phyloP scores from a whole-genome alignment of 1,140 invertebrate genomes.

The Drosophila santomea region DNA sequence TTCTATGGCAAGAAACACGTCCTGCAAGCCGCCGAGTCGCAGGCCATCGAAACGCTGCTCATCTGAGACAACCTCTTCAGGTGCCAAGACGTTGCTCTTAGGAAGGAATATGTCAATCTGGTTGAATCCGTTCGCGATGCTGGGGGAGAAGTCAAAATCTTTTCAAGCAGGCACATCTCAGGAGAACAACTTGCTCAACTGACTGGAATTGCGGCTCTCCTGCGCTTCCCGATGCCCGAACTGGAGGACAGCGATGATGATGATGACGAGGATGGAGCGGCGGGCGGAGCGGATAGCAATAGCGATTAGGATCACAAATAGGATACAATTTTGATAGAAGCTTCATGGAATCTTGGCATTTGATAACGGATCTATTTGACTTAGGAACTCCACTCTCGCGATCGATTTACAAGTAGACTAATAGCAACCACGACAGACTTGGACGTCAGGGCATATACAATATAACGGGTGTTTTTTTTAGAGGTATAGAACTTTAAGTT shows the following conservation, averaged over 20 bases:
- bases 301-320: conserved; percentile 56
- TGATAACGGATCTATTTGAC: conserved; percentile 45
- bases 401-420: conserved; percentile 53
- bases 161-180: conserved; percentile 99
- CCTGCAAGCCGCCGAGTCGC: conserved; percentile 92
- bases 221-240: conserved; percentile 99
- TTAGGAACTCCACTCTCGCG: conserved; percentile 35
- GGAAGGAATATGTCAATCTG: conserved; percentile 96
- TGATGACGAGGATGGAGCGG: conserved; percentile 85
- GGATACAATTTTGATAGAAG: conserved; percentile 1
- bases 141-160: conserved; percentile 98
- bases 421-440: conserved; percentile 77
- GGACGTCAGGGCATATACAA: conserved; percentile 80
- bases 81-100: conserved; percentile 92
- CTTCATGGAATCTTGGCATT: conserved; percentile 46
- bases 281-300: conserved; percentile 63
- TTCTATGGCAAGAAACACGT: conserved; percentile 99
- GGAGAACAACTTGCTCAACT: conserved; percentile 99
- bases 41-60: conserved; percentile 97
- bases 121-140: conserved; percentile 96
- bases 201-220: conserved; percentile 97
- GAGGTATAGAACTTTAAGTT: too few relatives aligned
- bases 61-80: conserved; percentile 99
- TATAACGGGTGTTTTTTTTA: too few relatives aligned
- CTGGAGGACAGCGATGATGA: conserved; percentile 92